Conservation (phyloP, 2,797 vertebrate species). For the Loriculus beryllinus region DNA sequence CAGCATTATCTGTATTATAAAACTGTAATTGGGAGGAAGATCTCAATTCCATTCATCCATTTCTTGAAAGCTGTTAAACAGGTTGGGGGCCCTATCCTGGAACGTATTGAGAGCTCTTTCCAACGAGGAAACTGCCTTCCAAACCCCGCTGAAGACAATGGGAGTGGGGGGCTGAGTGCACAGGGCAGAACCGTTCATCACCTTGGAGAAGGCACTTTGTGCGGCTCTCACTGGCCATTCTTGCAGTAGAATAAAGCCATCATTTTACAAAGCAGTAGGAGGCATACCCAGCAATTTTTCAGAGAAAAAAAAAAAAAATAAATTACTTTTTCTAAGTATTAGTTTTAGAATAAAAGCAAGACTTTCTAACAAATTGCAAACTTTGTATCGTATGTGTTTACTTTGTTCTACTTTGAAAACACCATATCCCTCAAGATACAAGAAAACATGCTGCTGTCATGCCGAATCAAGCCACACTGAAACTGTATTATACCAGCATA, state of each 20-base stretch:
- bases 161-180: not conserved
- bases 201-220: slow-evolving; percentile 59
- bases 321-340: not conserved
- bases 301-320: not conserved
- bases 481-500: not conserved
- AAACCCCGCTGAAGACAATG: slow-evolving; percentile 10
- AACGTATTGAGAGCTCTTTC: not conserved
- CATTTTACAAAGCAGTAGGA: not conserved
- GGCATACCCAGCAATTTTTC: not conserved
- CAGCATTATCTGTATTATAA: not conserved
- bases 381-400: not conserved
- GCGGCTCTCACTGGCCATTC: not conserved
- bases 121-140: not conserved
- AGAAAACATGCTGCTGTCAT: not conserved
- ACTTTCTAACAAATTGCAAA: not conserved
- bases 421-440: not conserved
- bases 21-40: not conserved
- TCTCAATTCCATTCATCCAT: not conserved
- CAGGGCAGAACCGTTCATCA: slow-evolving; percentile 40
- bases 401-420: slow-evolving; percentile 3
- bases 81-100: not conserved
- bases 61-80: not conserved
- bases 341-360: not conserved
- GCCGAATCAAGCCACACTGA: not conserved
- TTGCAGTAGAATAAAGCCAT: not conserved